phyloP scores from a whole-genome alignment of 2,797 vertebrate genomes.

The Crocidura indochinensis region DNA sequence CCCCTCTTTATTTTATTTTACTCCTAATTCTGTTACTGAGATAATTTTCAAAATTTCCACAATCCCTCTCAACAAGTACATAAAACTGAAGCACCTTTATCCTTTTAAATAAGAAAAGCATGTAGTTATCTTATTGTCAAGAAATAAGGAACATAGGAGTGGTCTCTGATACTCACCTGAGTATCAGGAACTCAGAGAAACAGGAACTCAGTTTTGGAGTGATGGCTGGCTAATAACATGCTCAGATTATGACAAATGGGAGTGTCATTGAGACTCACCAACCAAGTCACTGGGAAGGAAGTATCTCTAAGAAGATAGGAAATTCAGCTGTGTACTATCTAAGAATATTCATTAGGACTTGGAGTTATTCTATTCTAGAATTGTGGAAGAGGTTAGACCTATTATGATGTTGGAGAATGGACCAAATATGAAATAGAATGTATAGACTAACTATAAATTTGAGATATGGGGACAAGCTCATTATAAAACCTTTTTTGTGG shows the following conservation, averaged over 20 bases:
- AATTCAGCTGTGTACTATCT: neutral
- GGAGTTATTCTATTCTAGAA: neutral
- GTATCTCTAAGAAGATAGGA: neutral
- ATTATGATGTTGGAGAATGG: neutral
- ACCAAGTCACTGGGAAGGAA: neutral
- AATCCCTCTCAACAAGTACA: neutral
- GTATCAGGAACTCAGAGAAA: conserved; percentile 5
- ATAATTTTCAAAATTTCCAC: neutral
- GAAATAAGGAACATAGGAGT: conserved; percentile 12
- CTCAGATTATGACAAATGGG: neutral
- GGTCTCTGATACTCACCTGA: neutral
- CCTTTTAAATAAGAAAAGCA: neutral
- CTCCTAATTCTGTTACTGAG: neutral
- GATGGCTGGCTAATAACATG: neutral
- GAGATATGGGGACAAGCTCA: neutral
- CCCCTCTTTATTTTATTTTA: too few relatives aligned
- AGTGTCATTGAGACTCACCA: conserved; percentile 26
- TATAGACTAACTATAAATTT: neutral
- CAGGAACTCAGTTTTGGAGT: neutral
- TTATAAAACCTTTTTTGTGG: neutral
- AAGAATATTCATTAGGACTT: neutral
- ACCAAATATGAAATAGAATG: neutral
- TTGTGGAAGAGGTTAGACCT: conserved; percentile 28
- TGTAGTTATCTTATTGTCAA: conserved; percentile 3
- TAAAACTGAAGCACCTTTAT: conserved; percentile 25